These are phyloP conservation scores for Halcyon smyrnensis DNA, from an alignment of 2,797 vertebrate species.

Conservation along the genomic window DNA sequence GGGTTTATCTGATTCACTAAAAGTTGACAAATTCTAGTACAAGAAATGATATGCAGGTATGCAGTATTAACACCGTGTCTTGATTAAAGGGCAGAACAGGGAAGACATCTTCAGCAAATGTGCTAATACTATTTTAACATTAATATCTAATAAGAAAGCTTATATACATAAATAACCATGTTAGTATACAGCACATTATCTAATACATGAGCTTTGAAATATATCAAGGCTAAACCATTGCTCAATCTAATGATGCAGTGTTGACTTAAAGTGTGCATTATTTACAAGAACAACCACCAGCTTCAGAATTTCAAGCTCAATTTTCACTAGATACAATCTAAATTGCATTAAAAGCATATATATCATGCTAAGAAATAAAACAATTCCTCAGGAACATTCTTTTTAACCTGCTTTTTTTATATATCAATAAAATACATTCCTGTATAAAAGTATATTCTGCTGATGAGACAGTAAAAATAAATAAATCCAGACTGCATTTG, in stretches of 20 bases:
- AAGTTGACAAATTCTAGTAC: background rate
- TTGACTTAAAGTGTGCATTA: constrained; percentile 55
- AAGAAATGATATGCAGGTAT: background rate
- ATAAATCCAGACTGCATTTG: constrained; percentile 33
- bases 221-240: constrained; percentile 50
- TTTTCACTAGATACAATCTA: constrained; percentile 14
- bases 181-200: constrained; percentile 21
- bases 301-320: constrained; percentile 8
- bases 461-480: constrained; percentile 66
- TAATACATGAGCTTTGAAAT: constrained; percentile 44
- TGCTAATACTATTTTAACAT: constrained; percentile 51
- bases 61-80: background rate
- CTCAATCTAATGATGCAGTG: constrained; percentile 43
- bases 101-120: constrained; percentile 40
- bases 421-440: constrained; percentile 19
- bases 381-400: constrained; percentile 12
- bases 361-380: constrained; percentile 48
- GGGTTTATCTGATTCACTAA: background rate
- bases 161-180: constrained; percentile 53
- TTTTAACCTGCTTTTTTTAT: constrained; percentile 40
- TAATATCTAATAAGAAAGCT: constrained; percentile 65
- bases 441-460: constrained; percentile 24
- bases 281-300: constrained; percentile 47
- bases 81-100: constrained; percentile 52
- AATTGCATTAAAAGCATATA: constrained; percentile 58